Base-by-base conservation (phyloP, 2,888 invertebrate genomes). In the Protonemura montana region DNA sequence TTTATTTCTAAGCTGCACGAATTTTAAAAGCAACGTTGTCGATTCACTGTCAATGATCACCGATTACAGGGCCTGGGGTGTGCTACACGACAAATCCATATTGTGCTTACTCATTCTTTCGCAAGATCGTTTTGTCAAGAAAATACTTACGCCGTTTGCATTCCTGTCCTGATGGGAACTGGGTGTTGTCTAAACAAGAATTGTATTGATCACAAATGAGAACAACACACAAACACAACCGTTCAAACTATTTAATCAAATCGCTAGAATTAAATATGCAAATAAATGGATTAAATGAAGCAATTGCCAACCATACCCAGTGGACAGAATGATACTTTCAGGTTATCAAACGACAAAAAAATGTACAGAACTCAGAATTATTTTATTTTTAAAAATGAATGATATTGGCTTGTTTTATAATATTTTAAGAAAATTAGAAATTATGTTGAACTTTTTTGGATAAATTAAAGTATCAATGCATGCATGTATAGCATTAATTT, bases 101-200 rank as follows among this genome's bases (percentile, higher is more conserved):
- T 85, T 78, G 35, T 35, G 29, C 85, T 80, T 28, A 28, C 30
- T 30, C 59, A 2, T 59, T 59, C 59, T 21, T 21, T 21, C 59
- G 13, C 21, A 10, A 16, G 7, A 59, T 59, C 59, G 16, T 3
- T 59, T 59, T 59, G 83, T 86, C 84, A 85, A 87, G 59, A 86
- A 85, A 82, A 83, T 91, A 91, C 91, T 91, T 89, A 91, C 91
- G 89, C 90, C 89, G 87, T 89, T 89, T 82, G 88, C 88, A 59
- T 87, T 86, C 87, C 86, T 85, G 86, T 88, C 88, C 80, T 85
- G 27, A 27, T 27, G 85, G 30, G 87, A 85, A 86, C 86, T 85
- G 77, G 88, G 76, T 76, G 88, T 28, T 26, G 80, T 88, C 88
- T 88, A 88, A 87, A 81, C 81, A 88, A 86, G 28, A 78, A 78